Base-by-base conservation (phyloP, 1,140 invertebrate genomes). In the Heliothis virescens region DNA sequence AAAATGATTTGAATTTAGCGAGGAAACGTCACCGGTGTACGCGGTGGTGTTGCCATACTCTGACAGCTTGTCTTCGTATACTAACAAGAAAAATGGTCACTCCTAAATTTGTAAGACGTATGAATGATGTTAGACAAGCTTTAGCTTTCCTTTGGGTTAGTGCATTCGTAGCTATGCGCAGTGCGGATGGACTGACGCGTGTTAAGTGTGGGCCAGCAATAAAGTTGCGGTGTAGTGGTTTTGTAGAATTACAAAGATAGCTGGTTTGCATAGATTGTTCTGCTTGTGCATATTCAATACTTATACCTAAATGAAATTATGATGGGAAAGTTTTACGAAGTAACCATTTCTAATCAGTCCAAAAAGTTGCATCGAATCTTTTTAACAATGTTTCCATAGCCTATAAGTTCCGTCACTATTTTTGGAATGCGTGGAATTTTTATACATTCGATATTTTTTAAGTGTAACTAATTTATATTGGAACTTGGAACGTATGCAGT, bases 1-100 rank as follows among this genome's bases (percentile, higher is more conserved):
- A 71, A 65, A 83, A 80, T 78, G 16, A 75, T 74, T 59, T 71
- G 72, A 81, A 83, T 78, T 79, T 71, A 80, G 71, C 82, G 48
- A 79, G 77, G 72, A 82, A 79, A 79, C 78, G 77, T 82, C 81
- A 82, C 21, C 63, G 74, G n/a, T 13, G 62, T 63, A 34, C 47
- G 60, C 50, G 47, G 0, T 50, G 41, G 74, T 65, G 73, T 62
- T 76, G 59, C 47, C 74, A 76, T 76, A 76, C 13, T 10, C 0
- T 16, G 60, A 53, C 74, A 65, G 3, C 12, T 48, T 1, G 48
- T n/a, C 13, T 67, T 65, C 11, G 16, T 18, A 57, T 41, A 26
- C 57, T 29, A 26, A 60, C 57, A 67, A 29, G 34, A 65, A 48
- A 67, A 67, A 48, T 48, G 41, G 63, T 11, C 63, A 48, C n/a